These are phyloP conservation scores for Myanophis thanlyinensis DNA, from an alignment of 2,113 vertebrate genomes.

Conservation along the genomic window DNA sequence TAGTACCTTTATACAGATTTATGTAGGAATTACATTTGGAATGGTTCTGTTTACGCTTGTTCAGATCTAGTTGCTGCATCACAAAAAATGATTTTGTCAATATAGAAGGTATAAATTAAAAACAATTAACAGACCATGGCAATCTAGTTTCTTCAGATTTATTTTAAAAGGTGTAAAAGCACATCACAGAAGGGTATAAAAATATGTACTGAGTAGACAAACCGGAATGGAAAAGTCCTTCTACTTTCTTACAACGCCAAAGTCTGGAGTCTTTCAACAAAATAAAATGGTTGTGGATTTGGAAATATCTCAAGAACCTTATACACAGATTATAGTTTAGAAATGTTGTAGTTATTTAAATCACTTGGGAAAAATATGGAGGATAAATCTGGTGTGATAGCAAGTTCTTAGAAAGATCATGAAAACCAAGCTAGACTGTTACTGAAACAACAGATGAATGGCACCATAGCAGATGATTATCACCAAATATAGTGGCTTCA, in stretches of 20 bases:
- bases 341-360: neutral
- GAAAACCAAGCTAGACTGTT: neutral
- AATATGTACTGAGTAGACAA: neutral
- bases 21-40: neutral
- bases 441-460: neutral
- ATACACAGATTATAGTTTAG: neutral
- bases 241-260: neutral
- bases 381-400: neutral
- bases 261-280: neutral
- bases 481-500: neutral
- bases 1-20: neutral
- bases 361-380: neutral
- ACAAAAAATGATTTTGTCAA: neutral
- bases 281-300: neutral
- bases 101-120: neutral
- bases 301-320: neutral
- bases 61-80: neutral
- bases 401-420: neutral
- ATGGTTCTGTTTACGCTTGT: neutral
- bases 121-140: neutral
- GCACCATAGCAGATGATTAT: neutral
- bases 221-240: neutral
- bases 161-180: neutral
- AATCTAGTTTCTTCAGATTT: neutral
- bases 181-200: neutral